These are phyloP conservation scores for Pogonus chalceus DNA, from an alignment of 1,140 invertebrate species.

Conservation along the genomic window DNA sequence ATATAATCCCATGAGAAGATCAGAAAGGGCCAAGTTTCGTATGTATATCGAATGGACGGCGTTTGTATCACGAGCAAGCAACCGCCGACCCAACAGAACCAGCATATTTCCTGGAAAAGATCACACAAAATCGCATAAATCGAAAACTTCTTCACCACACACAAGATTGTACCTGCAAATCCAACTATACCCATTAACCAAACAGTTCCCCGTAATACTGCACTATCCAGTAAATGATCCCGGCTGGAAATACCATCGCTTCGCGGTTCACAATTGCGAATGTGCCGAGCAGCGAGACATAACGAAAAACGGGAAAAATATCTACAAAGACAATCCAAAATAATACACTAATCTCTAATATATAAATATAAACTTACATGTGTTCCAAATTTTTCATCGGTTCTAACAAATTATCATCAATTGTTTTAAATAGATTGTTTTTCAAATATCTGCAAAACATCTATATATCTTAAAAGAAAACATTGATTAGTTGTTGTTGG, in stretches of 20 bases:
- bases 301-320: conserved; percentile 53
- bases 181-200: neutral
- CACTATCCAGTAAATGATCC: conserved; percentile 48
- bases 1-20: conserved; percentile 60
- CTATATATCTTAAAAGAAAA: conserved; percentile 7
- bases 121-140: conserved; percentile 1
- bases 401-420: conserved; percentile 27
- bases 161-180: neutral
- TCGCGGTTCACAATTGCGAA: conserved; percentile 46
- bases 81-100: conserved; percentile 49
- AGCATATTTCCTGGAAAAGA: conserved; percentile 47
- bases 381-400: conserved; percentile 27
- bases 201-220: conserved; percentile 35
- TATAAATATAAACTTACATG: conserved; percentile 33
- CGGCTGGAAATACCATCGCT: conserved; percentile 51
- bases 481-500: conserved; percentile 15
- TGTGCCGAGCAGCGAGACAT: conserved; percentile 46
- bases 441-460: conserved; percentile 33
- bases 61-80: conserved; percentile 36
- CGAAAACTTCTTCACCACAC: neutral
- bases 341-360: neutral
- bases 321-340: conserved; percentile 31
- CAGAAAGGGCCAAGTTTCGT: conserved; percentile 54
- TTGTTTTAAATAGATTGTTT: conserved; percentile 31
- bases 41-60: conserved; percentile 50